A percentile compares a stretch with the other conserved stretches of the same genome.
Evolutionary conservation across 1,140 invertebrate species (phyloP).

Genomic region (Sitobion miscanthi): DNA sequence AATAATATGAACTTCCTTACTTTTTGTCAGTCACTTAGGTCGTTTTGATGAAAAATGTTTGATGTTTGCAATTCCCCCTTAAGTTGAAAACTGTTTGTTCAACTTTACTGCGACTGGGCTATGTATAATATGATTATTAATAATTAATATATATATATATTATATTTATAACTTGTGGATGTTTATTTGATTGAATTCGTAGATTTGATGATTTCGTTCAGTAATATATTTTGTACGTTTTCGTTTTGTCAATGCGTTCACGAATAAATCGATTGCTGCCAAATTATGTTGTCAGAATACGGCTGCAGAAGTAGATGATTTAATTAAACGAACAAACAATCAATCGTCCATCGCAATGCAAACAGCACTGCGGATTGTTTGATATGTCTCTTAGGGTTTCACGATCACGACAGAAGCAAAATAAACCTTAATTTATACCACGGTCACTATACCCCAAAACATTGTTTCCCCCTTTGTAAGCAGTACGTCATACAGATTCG

Average conservation of each 20-base stretch:
- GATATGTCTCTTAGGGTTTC: neutral
- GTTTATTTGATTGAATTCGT: neutral
- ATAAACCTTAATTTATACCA: slow-evolving; percentile 38
- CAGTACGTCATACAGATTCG: neutral
- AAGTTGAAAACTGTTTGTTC: neutral
- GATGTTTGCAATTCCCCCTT: neutral
- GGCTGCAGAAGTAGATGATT: neutral
- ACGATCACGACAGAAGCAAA: neutral
- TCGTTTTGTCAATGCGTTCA: neutral
- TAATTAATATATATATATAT: neutral
- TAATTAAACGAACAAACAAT: slow-evolving; percentile 13
- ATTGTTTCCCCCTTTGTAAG: neutral
- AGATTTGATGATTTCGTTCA: neutral
- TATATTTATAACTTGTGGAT: neutral
- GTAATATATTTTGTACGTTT: neutral
- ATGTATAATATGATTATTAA: neutral
- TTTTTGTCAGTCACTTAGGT: too few species aligned
- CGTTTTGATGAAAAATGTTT: too few species aligned
- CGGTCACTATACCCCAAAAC: neutral
- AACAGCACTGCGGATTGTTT: neutral
- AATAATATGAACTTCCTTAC: too few species aligned
- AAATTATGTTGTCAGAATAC: neutral
- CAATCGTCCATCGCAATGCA: neutral
- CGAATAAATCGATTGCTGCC: neutral
- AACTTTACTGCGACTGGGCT: neutral